phyloP scores from a whole-genome alignment of 2,888 invertebrate species.

The Trachelus iudaicus region DNA sequence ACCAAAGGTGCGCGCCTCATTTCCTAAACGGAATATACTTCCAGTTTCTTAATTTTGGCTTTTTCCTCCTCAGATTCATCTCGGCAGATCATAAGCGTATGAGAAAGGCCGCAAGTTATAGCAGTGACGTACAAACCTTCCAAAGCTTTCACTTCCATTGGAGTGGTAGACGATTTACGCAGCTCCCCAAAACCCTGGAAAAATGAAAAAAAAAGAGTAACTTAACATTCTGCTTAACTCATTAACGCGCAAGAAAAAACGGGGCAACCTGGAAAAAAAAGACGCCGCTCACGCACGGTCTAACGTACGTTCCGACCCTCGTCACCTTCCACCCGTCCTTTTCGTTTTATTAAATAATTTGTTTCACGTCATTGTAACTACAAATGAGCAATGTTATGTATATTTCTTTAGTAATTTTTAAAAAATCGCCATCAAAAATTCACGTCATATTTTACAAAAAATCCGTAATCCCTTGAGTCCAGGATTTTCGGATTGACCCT shows the following conservation, averaged over 20 bases:
- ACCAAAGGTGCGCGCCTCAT: constrained; percentile 6
- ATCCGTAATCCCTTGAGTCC: too few relatives aligned
- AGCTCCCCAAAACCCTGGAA: constrained; percentile 87
- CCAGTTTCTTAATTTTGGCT: constrained; percentile 71
- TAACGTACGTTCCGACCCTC: too few relatives aligned
- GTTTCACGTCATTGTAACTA: too few relatives aligned
- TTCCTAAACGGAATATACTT: constrained; percentile 65
- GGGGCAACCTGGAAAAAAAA: too few relatives aligned
- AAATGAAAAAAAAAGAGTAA: constrained; percentile 8
- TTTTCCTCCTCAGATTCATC: constrained; percentile 75
- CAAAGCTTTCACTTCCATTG: constrained; percentile 85
- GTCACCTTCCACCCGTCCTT: too few relatives aligned
- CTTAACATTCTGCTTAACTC: not conserved
- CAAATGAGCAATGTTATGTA: too few relatives aligned
- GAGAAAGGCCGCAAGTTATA: constrained; percentile 87
- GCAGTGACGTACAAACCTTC: constrained; percentile 81
- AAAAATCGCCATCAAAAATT: not conserved
- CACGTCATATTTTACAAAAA: too few relatives aligned
- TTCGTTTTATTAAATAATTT: too few relatives aligned
- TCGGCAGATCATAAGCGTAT: constrained; percentile 79
- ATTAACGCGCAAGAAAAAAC: too few relatives aligned
- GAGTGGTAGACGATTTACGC: constrained; percentile 86
- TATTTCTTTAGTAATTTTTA: too few relatives aligned
- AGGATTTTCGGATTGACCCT: too few relatives aligned
- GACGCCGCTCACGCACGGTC: too few relatives aligned